Conservation (phyloP, 92 coral and sea anemone genomes). For the Paragorgia papillata region DNA sequence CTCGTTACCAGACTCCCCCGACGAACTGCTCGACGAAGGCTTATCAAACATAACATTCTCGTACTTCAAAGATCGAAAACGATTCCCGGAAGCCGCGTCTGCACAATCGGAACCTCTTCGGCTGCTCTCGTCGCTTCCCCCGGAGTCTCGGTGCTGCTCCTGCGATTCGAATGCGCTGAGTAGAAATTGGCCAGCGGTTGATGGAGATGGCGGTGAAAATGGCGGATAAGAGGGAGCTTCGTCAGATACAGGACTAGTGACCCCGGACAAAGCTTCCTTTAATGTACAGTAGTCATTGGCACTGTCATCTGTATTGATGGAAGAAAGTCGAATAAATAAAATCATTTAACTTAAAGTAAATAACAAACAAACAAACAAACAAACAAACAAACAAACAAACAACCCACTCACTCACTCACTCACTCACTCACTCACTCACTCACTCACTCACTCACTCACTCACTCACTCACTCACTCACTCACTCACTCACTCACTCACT, state of each 20-base stretch:
- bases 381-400: too few species aligned
- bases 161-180: slow-evolving; percentile 47
- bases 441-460: too few species aligned
- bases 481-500: too few species aligned
- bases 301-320: not conserved
- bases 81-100: slow-evolving; percentile 32
- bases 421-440: too few species aligned
- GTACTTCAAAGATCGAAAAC: slow-evolving; percentile 70
- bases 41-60: slow-evolving; percentile 89
- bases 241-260: slow-evolving; percentile 6
- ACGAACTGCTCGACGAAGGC: slow-evolving; percentile 53
- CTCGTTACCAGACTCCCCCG: slow-evolving; percentile 33
- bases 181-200: slow-evolving; percentile 73
- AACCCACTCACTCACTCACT: too few species aligned
- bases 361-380: too few species aligned
- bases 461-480: too few species aligned
- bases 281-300: slow-evolving; percentile 38
- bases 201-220: slow-evolving; percentile 90
- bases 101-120: slow-evolving; percentile 34
- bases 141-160: slow-evolving; percentile 15
- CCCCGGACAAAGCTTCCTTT: slow-evolving; percentile 31
- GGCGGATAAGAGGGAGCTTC: slow-evolving; percentile 62
- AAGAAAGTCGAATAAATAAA: not conserved
- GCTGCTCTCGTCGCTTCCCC: slow-evolving; percentile 47
- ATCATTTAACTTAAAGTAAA: too few species aligned